Conservation (phyloP, 2,888 invertebrate genomes). For the Athalia rosae region DNA sequence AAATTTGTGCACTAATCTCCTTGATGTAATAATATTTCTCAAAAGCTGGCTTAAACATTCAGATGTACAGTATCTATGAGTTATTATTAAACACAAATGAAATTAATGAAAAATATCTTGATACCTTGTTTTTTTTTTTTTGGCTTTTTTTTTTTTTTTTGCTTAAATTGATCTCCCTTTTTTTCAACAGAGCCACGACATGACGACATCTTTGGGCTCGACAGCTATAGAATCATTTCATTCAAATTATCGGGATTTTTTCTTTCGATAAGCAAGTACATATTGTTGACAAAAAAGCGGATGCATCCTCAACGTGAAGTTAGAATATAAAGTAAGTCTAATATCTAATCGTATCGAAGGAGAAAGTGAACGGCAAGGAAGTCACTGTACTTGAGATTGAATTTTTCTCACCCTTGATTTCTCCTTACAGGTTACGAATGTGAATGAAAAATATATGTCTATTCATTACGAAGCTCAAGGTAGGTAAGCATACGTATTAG, state of each 20-base stretch:
- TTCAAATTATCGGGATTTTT: too few relatives aligned
- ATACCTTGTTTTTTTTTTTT: too few relatives aligned
- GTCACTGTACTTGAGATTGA: not conserved
- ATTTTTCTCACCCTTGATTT: conserved; percentile 31
- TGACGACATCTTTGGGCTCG: too few relatives aligned
- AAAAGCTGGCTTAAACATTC: conserved; percentile 15
- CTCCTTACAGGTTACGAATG: not conserved
- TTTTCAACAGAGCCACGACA: too few relatives aligned
- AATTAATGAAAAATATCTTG: not conserved
- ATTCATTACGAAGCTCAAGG: too few relatives aligned
- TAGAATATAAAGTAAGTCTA: not conserved
- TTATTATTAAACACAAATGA: conserved; percentile 12
- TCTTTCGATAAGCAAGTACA: too few relatives aligned
- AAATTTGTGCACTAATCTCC: conserved; percentile 42
- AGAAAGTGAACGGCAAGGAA: not conserved
- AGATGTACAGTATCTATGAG: not conserved
- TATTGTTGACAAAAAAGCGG: too few relatives aligned
- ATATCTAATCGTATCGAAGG: not conserved
- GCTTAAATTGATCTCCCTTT: too few relatives aligned
- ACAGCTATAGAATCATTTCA: too few relatives aligned
- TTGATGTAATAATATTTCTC: conserved; percentile 15
- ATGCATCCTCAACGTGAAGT: too few relatives aligned
- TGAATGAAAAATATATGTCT: not conserved
- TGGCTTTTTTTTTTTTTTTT: too few relatives aligned
- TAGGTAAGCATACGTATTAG: too few relatives aligned